Evolutionary conservation across 2,888 invertebrate species (phyloP), one percentile per base, ranked within the genome.

Genomic region (Macaria notata): DNA sequence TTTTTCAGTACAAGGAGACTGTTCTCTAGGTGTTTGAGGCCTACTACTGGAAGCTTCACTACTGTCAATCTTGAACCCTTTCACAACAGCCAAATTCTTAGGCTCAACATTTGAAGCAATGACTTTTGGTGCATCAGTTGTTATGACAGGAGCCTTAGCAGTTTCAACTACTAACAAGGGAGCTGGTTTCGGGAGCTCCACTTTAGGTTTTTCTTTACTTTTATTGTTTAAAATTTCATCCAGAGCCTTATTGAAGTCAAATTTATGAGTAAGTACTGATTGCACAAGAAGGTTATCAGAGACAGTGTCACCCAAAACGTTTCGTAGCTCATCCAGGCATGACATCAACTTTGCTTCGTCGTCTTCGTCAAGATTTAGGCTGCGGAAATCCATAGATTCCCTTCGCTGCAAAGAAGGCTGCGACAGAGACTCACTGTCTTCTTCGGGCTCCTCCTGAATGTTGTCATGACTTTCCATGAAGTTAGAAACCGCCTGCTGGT

Each of bases 271-370:
- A 56, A 97, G 84, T 36, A 97, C 94, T 46, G 95, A 94, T 66
- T 95, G 94, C 29, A 95, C 93, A 51, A 98, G 92, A 50, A 94
- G 92, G 63, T 94, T 93, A 69, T 97, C 96, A 0, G 97, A 92
- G 7, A 95, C 86, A 0, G 94, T 91, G 53, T 96, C 95, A 4
- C 97, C 98, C 49, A 98, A 92, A 5, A 97, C 94, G 78, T 95
- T 94, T 58, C 95, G 94, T 39, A 98, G 93, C 76, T 95, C 95
- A 72, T 97, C 97, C 53, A 98, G 90, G 71, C 98, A 98, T 0
- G 97, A 96, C 77, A 95, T 94, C 1, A 98, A 88, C 75, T 94
- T 94, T 0, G 94, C 95, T 86, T 94, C 94, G 54, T 96, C 95
- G 1, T 94, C 78, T 59, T 96, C 95, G 46, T 92, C 92, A 3